Percentiles rank a stretch among this genome's conserved stretches.
Conservation (phyloP, 2,888 invertebrate species). For the Parthenolecanium corni region DNA sequence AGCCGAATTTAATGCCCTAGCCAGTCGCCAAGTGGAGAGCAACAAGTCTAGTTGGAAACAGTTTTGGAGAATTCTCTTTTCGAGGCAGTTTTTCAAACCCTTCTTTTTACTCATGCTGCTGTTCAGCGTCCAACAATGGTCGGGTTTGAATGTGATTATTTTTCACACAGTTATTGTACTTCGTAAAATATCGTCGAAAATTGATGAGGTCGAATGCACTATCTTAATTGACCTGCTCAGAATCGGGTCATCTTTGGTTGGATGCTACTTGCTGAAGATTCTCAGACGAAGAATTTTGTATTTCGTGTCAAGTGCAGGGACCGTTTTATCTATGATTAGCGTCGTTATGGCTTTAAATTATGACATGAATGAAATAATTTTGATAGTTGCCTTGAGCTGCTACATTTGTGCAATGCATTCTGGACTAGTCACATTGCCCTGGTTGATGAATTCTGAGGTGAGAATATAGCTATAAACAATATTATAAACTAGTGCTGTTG, state of each 20-base stretch:
- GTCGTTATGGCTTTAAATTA: background rate
- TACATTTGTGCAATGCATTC: slow-evolving; percentile 1
- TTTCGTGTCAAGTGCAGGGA: background rate
- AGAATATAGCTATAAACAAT: background rate
- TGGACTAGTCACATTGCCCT: slow-evolving; percentile 5
- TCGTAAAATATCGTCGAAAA: background rate
- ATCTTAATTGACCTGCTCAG: slow-evolving; percentile 3
- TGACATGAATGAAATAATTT: background rate
- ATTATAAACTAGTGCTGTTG: background rate
- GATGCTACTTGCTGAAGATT: background rate
- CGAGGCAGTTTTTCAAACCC: background rate
- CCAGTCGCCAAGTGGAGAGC: background rate
- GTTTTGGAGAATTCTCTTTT: background rate
- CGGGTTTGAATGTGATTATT: background rate
- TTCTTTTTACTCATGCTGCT: background rate
- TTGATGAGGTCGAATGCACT: background rate
- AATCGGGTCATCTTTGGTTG: background rate
- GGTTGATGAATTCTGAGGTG: slow-evolving; percentile 15
- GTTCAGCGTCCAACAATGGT: slow-evolving; percentile 7
- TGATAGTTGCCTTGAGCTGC: background rate
- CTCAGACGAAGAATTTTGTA: background rate
- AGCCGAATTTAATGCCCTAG: background rate
- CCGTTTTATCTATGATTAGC: background rate
- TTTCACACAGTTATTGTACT: background rate
- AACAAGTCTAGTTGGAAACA: background rate